Evolutionary conservation across 2,797 vertebrate species (phyloP).

Genomic region (Ataeniobius toweri): DNA sequence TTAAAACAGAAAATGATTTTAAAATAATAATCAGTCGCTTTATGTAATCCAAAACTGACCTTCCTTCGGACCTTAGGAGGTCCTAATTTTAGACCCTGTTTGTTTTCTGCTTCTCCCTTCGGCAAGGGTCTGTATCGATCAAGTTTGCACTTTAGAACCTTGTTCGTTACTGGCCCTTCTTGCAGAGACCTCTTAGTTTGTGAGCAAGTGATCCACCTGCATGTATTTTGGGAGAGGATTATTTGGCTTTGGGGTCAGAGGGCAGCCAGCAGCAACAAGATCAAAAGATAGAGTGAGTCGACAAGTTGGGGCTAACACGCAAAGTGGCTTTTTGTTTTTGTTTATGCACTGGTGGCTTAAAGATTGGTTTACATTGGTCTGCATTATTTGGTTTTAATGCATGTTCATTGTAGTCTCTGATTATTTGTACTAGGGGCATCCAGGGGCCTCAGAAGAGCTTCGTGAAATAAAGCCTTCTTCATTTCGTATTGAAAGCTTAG

Average conservation of each 20-base stretch:
- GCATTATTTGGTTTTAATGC: background rate
- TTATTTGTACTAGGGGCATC: slow-evolving; percentile 2
- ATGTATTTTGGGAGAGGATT: slow-evolving; percentile 36
- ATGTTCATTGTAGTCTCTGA: background rate
- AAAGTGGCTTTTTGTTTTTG: slow-evolving; percentile 12
- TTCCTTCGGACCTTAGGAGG: background rate
- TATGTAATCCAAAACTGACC: background rate
- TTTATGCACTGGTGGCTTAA: background rate
- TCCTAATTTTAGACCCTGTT: background rate
- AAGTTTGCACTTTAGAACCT: slow-evolving; percentile 1
- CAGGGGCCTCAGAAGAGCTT: slow-evolving; percentile 17
- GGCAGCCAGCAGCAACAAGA: slow-evolving; percentile 9
- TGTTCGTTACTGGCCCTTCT: background rate
- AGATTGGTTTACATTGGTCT: background rate
- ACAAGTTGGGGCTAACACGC: slow-evolving; percentile 2
- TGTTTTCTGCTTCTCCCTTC: background rate
- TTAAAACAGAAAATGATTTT: background rate
- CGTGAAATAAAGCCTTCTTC: slow-evolving; percentile 54
- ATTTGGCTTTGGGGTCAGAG: slow-evolving; percentile 36
- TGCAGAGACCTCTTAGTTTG: slow-evolving; percentile 18
- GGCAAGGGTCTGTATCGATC: background rate
- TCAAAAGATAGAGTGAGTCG: background rate
- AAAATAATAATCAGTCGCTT: background rate
- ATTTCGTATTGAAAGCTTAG: slow-evolving; percentile 60
- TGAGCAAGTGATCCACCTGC: slow-evolving; percentile 21